Evolutionary conservation across 1,140 invertebrate species (phyloP).

Genomic region (Rhysida immarginata): DNA sequence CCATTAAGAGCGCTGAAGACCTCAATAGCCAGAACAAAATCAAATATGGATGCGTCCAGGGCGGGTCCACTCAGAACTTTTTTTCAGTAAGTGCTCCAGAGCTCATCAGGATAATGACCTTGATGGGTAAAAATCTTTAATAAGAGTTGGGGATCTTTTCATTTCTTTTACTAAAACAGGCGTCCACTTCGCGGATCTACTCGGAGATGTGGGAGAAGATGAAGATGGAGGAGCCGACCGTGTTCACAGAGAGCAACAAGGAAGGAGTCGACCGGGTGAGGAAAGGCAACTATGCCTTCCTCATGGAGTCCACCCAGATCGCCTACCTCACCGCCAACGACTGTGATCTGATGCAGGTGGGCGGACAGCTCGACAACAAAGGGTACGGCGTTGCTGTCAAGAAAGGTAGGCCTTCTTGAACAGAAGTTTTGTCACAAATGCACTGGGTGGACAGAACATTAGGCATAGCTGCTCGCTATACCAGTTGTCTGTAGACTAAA

Average conservation of each 20-base stretch:
- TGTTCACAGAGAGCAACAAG: too few species aligned
- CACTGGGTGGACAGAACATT: too few species aligned
- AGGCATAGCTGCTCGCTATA: too few species aligned
- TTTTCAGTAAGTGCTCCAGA: constrained; percentile 43
- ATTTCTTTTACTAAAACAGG: too few species aligned
- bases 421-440: too few species aligned
- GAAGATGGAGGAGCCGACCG: too few species aligned
- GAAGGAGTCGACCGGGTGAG: constrained; percentile 70
- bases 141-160: too few species aligned
- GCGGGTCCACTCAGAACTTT: constrained; percentile 58
- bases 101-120: too few species aligned
- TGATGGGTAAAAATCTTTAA: too few species aligned
- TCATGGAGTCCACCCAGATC: constrained; percentile 52
- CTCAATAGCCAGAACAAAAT: constrained; percentile 67
- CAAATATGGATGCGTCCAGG: constrained; percentile 60
- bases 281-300: constrained; percentile 31
- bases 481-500: too few species aligned
- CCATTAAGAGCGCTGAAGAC: constrained; percentile 78
- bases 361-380: constrained; percentile 58
- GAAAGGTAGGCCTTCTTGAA: constrained; percentile 41
- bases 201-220: constrained; percentile 68
- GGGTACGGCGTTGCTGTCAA: constrained; percentile 63
- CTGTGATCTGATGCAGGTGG: constrained; percentile 61
- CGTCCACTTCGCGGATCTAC: constrained; percentile 75
- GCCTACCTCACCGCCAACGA: constrained; percentile 59